Percentiles rank a stretch among this genome's conserved stretches.
Evolutionary conservation across 2,888 invertebrate genomes (phyloP).

Genomic region (Chorisops tibialis): DNA sequence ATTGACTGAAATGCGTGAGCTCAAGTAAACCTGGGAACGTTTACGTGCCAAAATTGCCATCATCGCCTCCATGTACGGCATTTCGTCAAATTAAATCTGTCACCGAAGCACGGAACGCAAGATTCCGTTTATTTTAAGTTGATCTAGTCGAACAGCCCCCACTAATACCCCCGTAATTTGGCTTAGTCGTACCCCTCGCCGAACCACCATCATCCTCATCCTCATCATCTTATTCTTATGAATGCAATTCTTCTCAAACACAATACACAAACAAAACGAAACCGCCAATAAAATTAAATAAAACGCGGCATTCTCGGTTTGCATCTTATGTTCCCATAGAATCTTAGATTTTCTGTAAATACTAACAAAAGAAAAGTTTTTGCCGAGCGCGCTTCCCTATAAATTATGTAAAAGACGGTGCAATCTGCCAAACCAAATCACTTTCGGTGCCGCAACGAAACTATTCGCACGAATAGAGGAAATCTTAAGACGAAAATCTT

Average conservation of each 20-base stretch:
- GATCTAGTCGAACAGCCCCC: background rate
- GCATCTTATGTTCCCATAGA: constrained; percentile 14
- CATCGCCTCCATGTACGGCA: constrained; percentile 12
- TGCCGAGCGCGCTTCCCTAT: constrained; percentile 6
- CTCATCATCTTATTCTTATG: background rate
- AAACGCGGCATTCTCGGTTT: background rate
- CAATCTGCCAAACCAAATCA: constrained; percentile 22
- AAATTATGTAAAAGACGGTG: constrained; percentile 26
- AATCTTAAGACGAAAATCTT: constrained; percentile 17
- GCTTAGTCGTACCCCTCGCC: background rate
- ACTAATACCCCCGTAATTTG: background rate
- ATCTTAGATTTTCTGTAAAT: constrained; percentile 13
- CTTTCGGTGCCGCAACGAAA: constrained; percentile 16
- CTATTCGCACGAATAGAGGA: constrained; percentile 17
- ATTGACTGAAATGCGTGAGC: too few relatives aligned
- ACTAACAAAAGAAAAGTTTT: constrained; percentile 8
- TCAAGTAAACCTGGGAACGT: too few relatives aligned
- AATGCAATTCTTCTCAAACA: constrained; percentile 8
- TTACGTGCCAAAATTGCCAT: background rate
- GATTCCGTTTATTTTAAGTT: constrained; percentile 14
- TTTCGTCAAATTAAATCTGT: constrained; percentile 3
- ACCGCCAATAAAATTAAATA: background rate
- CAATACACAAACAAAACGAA: background rate
- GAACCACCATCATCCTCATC: background rate
- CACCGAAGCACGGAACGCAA: background rate